Conservation (phyloP, 2,888 invertebrate species). For the Leptura quadrifasciata region DNA sequence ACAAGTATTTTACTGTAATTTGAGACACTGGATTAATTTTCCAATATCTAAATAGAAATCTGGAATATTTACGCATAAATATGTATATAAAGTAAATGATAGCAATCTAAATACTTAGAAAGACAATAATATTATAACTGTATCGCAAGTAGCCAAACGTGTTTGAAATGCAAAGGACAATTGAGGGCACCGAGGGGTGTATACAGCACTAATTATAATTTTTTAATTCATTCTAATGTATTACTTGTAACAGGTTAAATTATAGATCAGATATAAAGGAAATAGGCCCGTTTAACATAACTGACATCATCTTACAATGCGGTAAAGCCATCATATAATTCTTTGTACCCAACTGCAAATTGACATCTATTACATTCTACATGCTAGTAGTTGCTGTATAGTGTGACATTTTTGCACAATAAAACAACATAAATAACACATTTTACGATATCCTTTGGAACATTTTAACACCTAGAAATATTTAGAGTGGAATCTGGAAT, state of each 20-base stretch:
- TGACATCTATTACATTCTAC: constrained; percentile 53
- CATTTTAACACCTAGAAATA: constrained; percentile 48
- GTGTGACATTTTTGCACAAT: constrained; percentile 32
- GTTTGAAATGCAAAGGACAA: too few species aligned
- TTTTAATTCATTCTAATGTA: constrained; percentile 43
- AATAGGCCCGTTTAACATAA: constrained; percentile 46
- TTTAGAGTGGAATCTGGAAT: constrained; percentile 47
- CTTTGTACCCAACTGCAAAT: constrained; percentile 47
- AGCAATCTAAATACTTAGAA: background rate
- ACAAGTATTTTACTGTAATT: background rate
- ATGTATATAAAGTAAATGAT: constrained; percentile 3
- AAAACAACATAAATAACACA: constrained; percentile 47
- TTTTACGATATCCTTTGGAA: constrained; percentile 45
- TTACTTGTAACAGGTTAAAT: constrained; percentile 50
- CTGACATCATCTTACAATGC: constrained; percentile 32
- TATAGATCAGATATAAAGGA: constrained; percentile 49
- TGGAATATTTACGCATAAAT: background rate
- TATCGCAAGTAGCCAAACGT: too few species aligned
- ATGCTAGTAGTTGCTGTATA: constrained; percentile 36
- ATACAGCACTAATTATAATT: constrained; percentile 26
- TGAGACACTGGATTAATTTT: background rate
- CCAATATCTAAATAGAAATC: background rate
- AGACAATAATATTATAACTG: background rate
- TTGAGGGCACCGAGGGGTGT: constrained; percentile 29
- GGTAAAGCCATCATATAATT: constrained; percentile 35